Percentiles rank a stretch among this genome's conserved stretches.
Conservation (phyloP, 2,113 vertebrate genomes). For the Bettongia penicillata region DNA sequence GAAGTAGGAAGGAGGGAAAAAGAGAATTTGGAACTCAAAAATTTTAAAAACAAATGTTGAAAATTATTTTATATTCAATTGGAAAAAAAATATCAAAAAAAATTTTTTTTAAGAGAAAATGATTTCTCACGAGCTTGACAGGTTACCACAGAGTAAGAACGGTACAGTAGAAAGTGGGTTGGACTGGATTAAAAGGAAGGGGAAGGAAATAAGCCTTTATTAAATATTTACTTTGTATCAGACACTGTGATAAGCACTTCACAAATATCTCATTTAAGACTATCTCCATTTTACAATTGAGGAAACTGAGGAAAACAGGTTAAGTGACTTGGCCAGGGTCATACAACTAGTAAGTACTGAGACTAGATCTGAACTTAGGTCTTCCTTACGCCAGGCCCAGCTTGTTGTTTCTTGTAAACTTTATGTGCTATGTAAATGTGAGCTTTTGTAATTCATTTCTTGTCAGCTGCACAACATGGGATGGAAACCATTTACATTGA, state of each 20-base stretch:
- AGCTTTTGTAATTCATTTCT: not conserved
- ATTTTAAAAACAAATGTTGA: not conserved
- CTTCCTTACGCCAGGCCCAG: not conserved
- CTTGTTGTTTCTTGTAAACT: not conserved
- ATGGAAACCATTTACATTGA: not conserved
- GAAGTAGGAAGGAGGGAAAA: too few relatives aligned
- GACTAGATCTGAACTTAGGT: not conserved
- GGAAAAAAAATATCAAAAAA: too few relatives aligned
- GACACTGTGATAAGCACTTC: not conserved
- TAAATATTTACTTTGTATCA: not conserved
- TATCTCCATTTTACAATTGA: not conserved
- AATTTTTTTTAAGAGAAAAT: not conserved
- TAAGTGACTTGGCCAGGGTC: not conserved
- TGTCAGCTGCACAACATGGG: not conserved
- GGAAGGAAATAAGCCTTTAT: not conserved
- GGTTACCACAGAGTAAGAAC: not conserved
- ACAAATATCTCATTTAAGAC: not conserved
- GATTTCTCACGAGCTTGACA: not conserved
- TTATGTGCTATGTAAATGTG: not conserved
- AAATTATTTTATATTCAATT: not conserved
- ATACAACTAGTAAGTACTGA: not conserved
- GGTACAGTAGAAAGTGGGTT: not conserved
- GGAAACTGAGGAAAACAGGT: not conserved
- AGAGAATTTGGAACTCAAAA: not conserved
- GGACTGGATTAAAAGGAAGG: not conserved